These are phyloP conservation scores for Flexamia atlantica DNA, from an alignment of 2,888 invertebrate genomes.

Conservation along the genomic window DNA sequence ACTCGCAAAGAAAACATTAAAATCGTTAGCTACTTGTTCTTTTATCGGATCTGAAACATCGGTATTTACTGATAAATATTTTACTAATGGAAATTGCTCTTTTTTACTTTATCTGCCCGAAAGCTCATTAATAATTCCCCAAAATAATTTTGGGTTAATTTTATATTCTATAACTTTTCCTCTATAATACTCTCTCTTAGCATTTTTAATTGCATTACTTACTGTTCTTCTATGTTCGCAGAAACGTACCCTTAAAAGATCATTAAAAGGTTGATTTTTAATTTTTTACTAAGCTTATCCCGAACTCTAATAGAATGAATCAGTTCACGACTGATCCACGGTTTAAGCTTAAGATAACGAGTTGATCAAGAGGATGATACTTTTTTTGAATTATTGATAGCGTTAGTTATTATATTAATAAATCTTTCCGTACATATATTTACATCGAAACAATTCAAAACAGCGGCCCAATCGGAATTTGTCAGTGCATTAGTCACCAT, in stretches of 20 bases:
- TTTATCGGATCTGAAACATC: neutral
- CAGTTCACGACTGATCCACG: neutral
- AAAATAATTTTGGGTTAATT: neutral
- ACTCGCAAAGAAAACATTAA: no score
- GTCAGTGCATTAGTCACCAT: neutral
- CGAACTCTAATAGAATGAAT: neutral
- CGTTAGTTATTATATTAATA: neutral
- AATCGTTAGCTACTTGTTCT: neutral
- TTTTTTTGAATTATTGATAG: neutral
- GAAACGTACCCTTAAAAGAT: neutral
- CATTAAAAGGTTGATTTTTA: neutral
- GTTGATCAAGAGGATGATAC: neutral
- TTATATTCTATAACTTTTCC: neutral
- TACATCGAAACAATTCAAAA: neutral
- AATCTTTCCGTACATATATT: neutral
- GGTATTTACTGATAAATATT: neutral
- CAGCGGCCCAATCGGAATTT: conserved; percentile 1
- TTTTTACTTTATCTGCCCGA: neutral
- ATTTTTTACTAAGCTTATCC: neutral
- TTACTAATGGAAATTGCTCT: neutral
- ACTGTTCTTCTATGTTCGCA: neutral
- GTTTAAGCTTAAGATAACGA: neutral
- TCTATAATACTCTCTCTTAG: neutral
- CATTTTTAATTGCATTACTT: neutral
- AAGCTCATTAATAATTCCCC: conserved; percentile 1